These are phyloP conservation scores for Lacerta agilis DNA, from an alignment of 2,797 vertebrate species.

Conservation along the genomic window DNA sequence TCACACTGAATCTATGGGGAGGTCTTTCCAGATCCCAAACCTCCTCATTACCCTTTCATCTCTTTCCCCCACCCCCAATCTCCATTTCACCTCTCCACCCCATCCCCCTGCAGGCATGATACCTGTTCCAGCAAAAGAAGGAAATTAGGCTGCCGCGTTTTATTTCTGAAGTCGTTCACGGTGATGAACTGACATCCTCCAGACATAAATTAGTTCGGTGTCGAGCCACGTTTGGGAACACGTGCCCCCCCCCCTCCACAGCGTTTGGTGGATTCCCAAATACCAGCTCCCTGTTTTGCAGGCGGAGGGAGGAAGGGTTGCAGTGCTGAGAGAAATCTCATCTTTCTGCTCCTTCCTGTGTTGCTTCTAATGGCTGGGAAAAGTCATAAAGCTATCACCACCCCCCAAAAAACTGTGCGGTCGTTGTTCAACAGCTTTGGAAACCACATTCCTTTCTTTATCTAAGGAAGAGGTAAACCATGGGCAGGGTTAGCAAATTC, in stretches of 20 bases:
- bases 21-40: constrained; percentile 19
- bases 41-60: neutral
- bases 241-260: fast-evolving
- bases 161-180: constrained; percentile 1
- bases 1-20: constrained; percentile 24
- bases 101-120: neutral
- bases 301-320: constrained; percentile 4
- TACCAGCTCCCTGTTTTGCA: constrained; percentile 22
- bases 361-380: constrained; percentile 39
- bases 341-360: constrained; percentile 41
- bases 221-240: neutral
- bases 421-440: constrained; percentile 2
- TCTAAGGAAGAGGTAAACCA: constrained; percentile 25
- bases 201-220: constrained; percentile 28
- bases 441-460: constrained; percentile 43
- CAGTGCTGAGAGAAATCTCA: constrained; percentile 22
- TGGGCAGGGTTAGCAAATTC: constrained; percentile 26
- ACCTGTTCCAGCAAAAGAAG: neutral
- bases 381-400: constrained; percentile 36
- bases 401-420: neutral
- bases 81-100: neutral
- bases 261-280: constrained; percentile 39
- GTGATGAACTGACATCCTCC: constrained; percentile 26
- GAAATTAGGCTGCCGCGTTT: constrained; percentile 7
- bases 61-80: neutral